Evolutionary conservation across 2,797 vertebrate genomes (phyloP).

Genomic region (Neoniphon sammara): DNA sequence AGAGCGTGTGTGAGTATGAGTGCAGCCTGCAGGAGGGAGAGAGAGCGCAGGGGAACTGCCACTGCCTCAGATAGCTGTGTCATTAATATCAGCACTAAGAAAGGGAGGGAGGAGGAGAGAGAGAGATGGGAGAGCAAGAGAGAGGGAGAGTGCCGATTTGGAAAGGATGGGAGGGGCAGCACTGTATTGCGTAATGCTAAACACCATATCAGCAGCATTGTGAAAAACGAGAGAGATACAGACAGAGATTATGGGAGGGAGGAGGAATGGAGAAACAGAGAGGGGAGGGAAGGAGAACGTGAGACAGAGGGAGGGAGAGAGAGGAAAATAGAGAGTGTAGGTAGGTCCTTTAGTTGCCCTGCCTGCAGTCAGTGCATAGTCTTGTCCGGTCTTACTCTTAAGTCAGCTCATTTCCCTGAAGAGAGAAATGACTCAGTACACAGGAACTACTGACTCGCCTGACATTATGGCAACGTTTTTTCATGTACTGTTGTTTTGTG

Average conservation of each 20-base stretch:
- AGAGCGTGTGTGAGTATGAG: slow-evolving; percentile 51
- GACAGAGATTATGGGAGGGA: slow-evolving; percentile 39
- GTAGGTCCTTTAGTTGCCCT: slow-evolving; percentile 36
- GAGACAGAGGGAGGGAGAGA: slow-evolving; percentile 1
- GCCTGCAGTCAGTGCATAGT: slow-evolving; percentile 41
- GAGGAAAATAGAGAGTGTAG: slow-evolving; percentile 7
- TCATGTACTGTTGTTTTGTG: slow-evolving; percentile 19
- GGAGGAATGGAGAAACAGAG: slow-evolving; percentile 30
- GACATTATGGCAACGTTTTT: slow-evolving; percentile 14
- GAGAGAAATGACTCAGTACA: slow-evolving; percentile 65
- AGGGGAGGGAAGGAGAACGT: slow-evolving; percentile 3
- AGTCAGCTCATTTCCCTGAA: slow-evolving; percentile 64
- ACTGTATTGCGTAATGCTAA: slow-evolving; percentile 78
- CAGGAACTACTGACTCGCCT: slow-evolving; percentile 57
- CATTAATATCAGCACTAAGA: slow-evolving; percentile 84
- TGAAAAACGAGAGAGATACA: slow-evolving; percentile 57
- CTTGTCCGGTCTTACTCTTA: slow-evolving; percentile 35
- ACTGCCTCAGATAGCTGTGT: slow-evolving; percentile 85
- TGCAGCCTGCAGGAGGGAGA: slow-evolving; percentile 78
- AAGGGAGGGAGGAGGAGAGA: slow-evolving; percentile 58
- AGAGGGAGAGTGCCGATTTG: slow-evolving; percentile 60
- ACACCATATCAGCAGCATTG: slow-evolving; percentile 66
- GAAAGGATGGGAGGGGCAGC: slow-evolving; percentile 77
- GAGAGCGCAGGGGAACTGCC: slow-evolving; percentile 82
- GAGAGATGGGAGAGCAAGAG: slow-evolving; percentile 55